Evolutionary conservation across 1,140 invertebrate species (phyloP).

Genomic region (Homarus americanus): DNA sequence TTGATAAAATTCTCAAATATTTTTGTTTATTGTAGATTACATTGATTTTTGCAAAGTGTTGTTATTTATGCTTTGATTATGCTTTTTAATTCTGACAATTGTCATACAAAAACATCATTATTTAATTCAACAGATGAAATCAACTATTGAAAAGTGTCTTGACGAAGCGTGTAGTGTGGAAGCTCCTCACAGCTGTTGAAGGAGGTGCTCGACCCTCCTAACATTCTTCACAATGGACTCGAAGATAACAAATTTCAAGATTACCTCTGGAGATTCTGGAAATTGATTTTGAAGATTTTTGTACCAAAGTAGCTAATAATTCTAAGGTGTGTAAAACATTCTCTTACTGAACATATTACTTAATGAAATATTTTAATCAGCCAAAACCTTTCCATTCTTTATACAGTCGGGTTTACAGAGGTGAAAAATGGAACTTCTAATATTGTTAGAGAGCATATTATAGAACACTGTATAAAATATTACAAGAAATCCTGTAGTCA

Average conservation of each 20-base stretch:
- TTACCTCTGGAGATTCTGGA: neutral
- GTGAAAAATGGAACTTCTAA: neutral
- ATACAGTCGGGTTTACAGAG: too few relatives aligned
- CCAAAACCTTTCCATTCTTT: too few relatives aligned
- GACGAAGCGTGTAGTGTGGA: neutral
- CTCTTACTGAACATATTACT: too few relatives aligned
- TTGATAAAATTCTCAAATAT: too few relatives aligned
- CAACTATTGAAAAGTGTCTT: neutral
- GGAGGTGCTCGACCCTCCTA: neutral
- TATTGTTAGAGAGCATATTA: neutral
- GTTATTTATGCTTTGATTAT: too few relatives aligned
- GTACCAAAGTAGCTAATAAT: neutral
- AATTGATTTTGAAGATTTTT: neutral
- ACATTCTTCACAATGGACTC: neutral
- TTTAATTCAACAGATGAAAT: neutral
- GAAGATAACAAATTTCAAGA: neutral
- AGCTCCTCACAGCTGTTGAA: neutral
- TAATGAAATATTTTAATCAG: too few relatives aligned
- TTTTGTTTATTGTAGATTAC: too few relatives aligned
- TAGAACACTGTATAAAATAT: neutral
- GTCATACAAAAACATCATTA: too few relatives aligned
- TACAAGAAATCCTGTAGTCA: neutral
- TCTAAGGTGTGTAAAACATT: neutral
- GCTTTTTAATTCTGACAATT: too few relatives aligned
- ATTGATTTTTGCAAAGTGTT: too few relatives aligned